Evolutionary conservation across 2,888 invertebrate species (phyloP).

Genomic region (Mesochorus sp.): DNA sequence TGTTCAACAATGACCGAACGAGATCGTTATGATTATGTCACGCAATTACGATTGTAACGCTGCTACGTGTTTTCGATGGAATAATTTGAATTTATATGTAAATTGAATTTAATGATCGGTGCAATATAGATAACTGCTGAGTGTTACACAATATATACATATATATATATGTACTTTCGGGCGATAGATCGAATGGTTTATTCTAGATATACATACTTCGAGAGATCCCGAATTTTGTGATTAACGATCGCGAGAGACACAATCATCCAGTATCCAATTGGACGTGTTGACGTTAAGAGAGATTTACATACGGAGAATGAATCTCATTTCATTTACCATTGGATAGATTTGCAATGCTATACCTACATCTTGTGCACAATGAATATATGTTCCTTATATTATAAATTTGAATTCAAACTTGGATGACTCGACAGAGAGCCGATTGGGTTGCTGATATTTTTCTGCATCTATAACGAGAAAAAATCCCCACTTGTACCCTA

Average conservation of each 20-base stretch:
- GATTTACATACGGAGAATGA: not conserved
- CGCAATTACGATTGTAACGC: slow-evolving; percentile 73
- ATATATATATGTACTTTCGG: no score
- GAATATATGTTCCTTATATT: no score
- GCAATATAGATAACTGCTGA: slow-evolving; percentile 73
- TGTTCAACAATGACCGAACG: slow-evolving; percentile 59
- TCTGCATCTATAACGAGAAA: no score
- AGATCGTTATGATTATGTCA: slow-evolving; percentile 68
- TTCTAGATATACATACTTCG: slow-evolving; percentile 30
- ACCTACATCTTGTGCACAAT: not conserved
- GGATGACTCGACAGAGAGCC: no score
- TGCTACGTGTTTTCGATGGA: slow-evolving; percentile 71
- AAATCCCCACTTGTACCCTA: no score
- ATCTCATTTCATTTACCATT: not conserved
- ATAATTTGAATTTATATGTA: slow-evolving; percentile 80
- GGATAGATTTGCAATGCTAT: not conserved
- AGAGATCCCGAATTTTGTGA: slow-evolving; percentile 70
- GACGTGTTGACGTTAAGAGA: not conserved
- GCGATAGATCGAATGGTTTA: not conserved
- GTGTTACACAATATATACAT: not conserved
- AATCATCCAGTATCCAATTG: slow-evolving; percentile 15
- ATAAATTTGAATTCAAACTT: no score
- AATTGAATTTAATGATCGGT: slow-evolving; percentile 78
- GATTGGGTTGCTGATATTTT: no score
- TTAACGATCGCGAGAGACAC: slow-evolving; percentile 70